These are phyloP conservation scores for Saguinus imperator DNA, from an alignment of 2,113 vertebrate species.

Conservation along the genomic window DNA sequence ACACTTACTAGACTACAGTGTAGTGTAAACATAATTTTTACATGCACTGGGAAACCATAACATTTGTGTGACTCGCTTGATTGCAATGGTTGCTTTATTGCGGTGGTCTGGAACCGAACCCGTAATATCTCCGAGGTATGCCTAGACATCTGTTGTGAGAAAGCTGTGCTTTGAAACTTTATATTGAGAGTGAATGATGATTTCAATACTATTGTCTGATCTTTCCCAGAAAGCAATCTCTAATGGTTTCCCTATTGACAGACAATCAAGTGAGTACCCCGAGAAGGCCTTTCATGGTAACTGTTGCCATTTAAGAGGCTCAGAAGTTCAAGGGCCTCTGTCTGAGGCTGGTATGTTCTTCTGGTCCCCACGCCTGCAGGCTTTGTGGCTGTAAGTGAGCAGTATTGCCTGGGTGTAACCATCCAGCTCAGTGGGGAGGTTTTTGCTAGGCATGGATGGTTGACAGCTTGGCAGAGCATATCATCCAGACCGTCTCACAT, in stretches of 20 bases:
- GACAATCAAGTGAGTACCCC: background rate
- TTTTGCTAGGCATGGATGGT: background rate
- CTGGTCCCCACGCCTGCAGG: accelerated
- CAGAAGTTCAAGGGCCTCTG: background rate
- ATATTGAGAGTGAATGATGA: background rate
- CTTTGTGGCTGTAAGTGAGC: background rate
- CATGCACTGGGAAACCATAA: background rate
- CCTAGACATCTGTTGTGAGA: background rate
- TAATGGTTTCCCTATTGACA: background rate
- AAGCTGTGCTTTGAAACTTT: background rate
- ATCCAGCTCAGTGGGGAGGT: background rate
- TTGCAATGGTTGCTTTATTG: background rate
- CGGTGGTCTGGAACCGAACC: background rate
- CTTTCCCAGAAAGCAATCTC: background rate
- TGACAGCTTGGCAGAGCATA: background rate
- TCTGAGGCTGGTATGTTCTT: accelerated
- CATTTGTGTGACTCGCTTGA: background rate
- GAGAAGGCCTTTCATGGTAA: background rate
- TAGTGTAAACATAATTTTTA: background rate
- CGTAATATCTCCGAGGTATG: background rate
- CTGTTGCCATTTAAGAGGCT: background rate
- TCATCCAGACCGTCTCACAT: background rate
- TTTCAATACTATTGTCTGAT: background rate
- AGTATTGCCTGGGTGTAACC: background rate
- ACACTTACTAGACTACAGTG: background rate